Conservation (phyloP, 2,888 invertebrate species). For the Myopa testacea region DNA sequence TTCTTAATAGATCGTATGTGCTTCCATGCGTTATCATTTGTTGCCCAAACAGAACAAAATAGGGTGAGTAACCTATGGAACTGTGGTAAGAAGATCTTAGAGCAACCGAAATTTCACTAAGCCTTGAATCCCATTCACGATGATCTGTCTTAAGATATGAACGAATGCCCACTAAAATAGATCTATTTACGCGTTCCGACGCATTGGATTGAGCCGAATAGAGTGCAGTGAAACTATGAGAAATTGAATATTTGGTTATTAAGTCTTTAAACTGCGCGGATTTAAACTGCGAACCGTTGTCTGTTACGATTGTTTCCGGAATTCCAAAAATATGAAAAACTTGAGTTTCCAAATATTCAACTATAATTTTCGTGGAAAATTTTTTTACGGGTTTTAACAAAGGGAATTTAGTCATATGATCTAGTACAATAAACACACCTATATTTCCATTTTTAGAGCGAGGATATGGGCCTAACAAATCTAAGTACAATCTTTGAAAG, state of each 20-base stretch:
- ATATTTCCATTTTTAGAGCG: slow-evolving; percentile 40
- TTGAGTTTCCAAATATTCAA: slow-evolving; percentile 37
- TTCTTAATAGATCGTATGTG: slow-evolving; percentile 24
- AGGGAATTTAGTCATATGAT: slow-evolving; percentile 37
- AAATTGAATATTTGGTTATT: slow-evolving; percentile 40
- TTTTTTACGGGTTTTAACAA: slow-evolving; percentile 41
- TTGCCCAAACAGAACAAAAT: slow-evolving; percentile 34
- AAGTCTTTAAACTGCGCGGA: slow-evolving; percentile 43
- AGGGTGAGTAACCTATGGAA: slow-evolving; percentile 38
- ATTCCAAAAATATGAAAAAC: slow-evolving; percentile 50
- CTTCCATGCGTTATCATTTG: slow-evolving; percentile 41
- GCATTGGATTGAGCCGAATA: slow-evolving; percentile 60
- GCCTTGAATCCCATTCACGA: slow-evolving; percentile 39
- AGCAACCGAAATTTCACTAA: slow-evolving; percentile 40
- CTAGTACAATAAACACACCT: slow-evolving; percentile 40
- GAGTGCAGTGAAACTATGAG: slow-evolving; percentile 46
- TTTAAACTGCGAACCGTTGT: slow-evolving; percentile 53
- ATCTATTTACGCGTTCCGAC: slow-evolving; percentile 56
- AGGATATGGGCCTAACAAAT: slow-evolving; percentile 43
- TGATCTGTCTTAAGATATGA: slow-evolving; percentile 42
- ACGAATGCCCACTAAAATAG: slow-evolving; percentile 54
- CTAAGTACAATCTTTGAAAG: slow-evolving; percentile 41
- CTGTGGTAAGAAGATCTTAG: slow-evolving; percentile 37
- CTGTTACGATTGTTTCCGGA: slow-evolving; percentile 47
- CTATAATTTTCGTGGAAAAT: slow-evolving; percentile 32